phyloP scores from a whole-genome alignment of 2,113 vertebrate species.

The Lagenorhynchus albirostris region DNA sequence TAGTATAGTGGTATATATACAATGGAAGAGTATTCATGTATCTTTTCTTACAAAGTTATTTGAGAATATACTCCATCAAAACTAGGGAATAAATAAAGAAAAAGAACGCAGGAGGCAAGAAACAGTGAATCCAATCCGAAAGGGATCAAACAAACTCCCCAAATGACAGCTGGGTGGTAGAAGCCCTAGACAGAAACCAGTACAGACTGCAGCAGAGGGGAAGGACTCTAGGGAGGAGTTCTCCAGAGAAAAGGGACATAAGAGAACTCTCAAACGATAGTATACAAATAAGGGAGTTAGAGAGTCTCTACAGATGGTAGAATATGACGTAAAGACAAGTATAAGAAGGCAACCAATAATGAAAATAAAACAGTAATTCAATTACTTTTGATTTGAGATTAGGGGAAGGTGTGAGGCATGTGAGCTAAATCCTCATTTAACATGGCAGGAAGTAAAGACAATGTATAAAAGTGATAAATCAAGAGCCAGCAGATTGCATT shows the following conservation, averaged over 20 bases:
- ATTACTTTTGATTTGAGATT: not conserved
- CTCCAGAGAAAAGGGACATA: not conserved
- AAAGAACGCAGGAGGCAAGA: not conserved
- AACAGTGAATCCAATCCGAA: not conserved
- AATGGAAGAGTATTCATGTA: not conserved
- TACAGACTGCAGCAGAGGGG: not conserved
- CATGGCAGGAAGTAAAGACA: not conserved
- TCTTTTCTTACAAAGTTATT: not conserved
- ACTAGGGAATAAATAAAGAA: not conserved
- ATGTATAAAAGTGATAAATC: not conserved
- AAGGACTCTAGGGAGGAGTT: not conserved
- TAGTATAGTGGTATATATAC: not conserved
- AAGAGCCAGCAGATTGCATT: not conserved
- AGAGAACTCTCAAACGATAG: not conserved
- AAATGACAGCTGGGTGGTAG: not conserved
- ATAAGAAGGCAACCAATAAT: not conserved
- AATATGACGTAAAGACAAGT: not conserved
- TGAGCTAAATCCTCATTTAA: not conserved
- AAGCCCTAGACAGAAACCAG: not conserved
- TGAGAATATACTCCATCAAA: not conserved
- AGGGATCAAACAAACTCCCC: not conserved
- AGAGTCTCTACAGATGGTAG: not conserved
- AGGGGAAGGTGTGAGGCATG: not conserved
- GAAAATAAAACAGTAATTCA: not conserved
- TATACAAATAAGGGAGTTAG: not conserved